A percentile compares a stretch with the other conserved stretches of the same genome.
Conservation (phyloP, 2,888 invertebrate species). For the Andrena dorsata region DNA sequence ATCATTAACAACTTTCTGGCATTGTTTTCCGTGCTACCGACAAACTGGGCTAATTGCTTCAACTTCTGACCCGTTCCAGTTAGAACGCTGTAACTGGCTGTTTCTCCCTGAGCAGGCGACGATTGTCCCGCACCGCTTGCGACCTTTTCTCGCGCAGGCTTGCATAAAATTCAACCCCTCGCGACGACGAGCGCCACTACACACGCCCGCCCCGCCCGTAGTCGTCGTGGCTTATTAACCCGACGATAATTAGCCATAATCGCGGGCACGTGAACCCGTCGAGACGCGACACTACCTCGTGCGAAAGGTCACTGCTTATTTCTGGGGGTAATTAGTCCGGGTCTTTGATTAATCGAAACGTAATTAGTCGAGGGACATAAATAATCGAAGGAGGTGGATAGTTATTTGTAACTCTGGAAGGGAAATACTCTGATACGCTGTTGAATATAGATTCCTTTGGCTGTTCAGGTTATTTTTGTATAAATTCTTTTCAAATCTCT, state of each 20-base stretch:
- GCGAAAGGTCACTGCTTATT: conserved; percentile 22
- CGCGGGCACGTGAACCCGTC: conserved; percentile 55
- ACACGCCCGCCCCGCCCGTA: conserved; percentile 22
- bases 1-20: conserved; percentile 81
- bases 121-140: conserved; percentile 57
- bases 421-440: no score
- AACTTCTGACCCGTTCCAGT: conserved; percentile 78
- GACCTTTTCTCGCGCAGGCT: conserved; percentile 37
- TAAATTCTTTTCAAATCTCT: no score
- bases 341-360: conserved; percentile 26
- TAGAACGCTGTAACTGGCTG: conserved; percentile 70
- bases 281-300: conserved; percentile 5
- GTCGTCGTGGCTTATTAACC: conserved; percentile 71
- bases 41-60: conserved; percentile 81
- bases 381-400: neutral
- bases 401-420: no score
- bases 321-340: conserved; percentile 15
- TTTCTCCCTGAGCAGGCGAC: conserved; percentile 62
- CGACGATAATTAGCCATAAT: conserved; percentile 70
- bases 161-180: conserved; percentile 56
- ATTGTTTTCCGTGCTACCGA: conserved; percentile 78
- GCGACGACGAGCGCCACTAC: conserved; percentile 41
- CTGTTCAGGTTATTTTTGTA: no score
- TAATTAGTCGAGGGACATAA: conserved; percentile 22
- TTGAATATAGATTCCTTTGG: no score